Evolutionary conservation across 2,113 vertebrate species (phyloP).

Genomic region (Anser brachyrhynchus): DNA sequence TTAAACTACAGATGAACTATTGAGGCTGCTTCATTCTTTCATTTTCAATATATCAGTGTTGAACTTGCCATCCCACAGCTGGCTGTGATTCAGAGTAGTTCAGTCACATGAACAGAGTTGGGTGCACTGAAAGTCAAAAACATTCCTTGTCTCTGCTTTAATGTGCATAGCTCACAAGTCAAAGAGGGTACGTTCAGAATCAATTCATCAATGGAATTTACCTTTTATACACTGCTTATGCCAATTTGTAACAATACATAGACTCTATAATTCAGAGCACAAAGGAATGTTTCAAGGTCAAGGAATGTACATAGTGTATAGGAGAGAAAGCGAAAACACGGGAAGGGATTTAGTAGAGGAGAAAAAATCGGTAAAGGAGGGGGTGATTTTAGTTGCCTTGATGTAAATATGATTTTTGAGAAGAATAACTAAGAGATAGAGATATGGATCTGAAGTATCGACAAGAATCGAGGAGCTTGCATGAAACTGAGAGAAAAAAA

Average conservation of each 20-base stretch:
- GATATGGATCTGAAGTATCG: background rate
- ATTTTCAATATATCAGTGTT: background rate
- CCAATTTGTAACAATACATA: background rate
- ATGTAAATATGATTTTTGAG: background rate
- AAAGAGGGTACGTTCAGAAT: background rate
- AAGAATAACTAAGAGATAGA: background rate
- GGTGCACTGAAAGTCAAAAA: background rate
- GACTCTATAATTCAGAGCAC: background rate
- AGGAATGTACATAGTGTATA: accelerated
- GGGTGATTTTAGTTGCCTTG: background rate
- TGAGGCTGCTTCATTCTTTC: background rate
- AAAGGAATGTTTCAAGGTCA: background rate
- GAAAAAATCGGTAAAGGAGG: background rate
- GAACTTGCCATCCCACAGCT: background rate
- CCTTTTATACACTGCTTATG: background rate
- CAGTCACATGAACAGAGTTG: background rate
- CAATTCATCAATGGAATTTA: background rate
- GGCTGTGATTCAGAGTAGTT: background rate
- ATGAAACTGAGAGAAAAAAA: background rate
- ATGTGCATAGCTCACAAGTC: background rate
- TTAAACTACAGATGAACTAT: background rate
- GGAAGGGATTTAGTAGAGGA: background rate
- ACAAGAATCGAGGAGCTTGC: background rate
- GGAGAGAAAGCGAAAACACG: background rate
- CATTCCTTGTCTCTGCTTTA: background rate